Conservation (phyloP, 2,797 vertebrate genomes). For the Pseudochirops cupreus region DNA sequence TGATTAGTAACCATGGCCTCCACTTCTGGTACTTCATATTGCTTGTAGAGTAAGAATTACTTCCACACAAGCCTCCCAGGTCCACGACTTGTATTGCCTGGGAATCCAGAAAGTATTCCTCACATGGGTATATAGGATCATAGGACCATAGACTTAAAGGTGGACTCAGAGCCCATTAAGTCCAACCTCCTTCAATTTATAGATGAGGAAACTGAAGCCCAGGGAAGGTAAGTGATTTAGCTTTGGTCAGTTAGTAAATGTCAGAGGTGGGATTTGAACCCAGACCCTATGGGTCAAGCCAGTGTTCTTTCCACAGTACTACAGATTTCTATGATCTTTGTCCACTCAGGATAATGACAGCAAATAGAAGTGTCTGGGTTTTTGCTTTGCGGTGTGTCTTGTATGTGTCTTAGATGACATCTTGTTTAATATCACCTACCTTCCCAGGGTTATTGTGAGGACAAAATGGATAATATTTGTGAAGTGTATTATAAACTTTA, state of each 20-base stretch:
- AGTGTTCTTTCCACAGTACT: not conserved
- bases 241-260: not conserved
- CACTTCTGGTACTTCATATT: not conserved
- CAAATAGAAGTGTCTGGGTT: not conserved
- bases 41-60: not conserved
- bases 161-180: not conserved
- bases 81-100: not conserved
- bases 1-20: not conserved
- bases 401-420: not conserved
- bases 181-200: not conserved
- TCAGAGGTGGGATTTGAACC: not conserved
- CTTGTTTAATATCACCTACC: not conserved
- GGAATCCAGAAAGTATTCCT: not conserved
- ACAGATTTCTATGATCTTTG: not conserved
- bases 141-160: not conserved
- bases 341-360: not conserved
- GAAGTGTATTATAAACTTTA: not conserved
- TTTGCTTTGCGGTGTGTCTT: not conserved
- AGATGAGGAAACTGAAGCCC: not conserved
- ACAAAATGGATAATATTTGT: not conserved
- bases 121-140: not conserved
- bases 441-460: not conserved
- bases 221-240: not conserved
- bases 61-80: not conserved
- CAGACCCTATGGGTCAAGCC: not conserved